Base-by-base conservation (phyloP, 2,797 vertebrate species). In the Ctenochaetus hawaiiensis region DNA sequence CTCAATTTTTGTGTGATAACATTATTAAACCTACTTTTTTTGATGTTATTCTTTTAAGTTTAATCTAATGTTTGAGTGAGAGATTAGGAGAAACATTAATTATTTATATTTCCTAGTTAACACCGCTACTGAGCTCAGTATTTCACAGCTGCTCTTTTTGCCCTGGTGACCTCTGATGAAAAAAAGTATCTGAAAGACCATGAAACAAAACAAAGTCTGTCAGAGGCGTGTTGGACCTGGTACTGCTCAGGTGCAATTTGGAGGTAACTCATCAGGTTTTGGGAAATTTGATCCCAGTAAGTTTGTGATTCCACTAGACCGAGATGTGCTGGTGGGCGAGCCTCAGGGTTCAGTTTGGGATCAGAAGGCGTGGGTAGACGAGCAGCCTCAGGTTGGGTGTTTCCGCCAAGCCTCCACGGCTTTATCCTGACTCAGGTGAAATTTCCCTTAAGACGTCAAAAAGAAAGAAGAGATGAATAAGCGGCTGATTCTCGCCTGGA, bases 341-440 rank as follows among this genome's bases (percentile, higher is more conserved):
- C 66, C 47, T 69, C 43, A 23, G 60, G 64, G 56, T 74, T 84
- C 54, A 69, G 30, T 62, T 37, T 1, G 10, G 41, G 58, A 65
- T 65, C 49, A 54, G 52, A 20, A 77, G 72, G 39, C 20, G 72
- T 26, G 14, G 30, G 53, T 68, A 76, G 86, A 79, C 87, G 41
- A 47, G 64, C 22, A 26, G 61, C 77, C 68, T 78, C 59, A 75
- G 78, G 79, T 81, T 26, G 62, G 65, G 37, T 81, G 78, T 85
- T 86, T 77, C 70, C 58, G 22, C 8, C 34, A 18, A 48, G 43
- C 66, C 48, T 49, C 47, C 9, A 2, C 53, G 70, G 64, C 62
- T 69, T 75, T 34, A 41, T 62, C 83, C 89, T 95, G 92, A 94
- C 85, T 93, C 88, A 90, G 88, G 89, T 92, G 70, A 93, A 93